These are phyloP conservation scores for Galago senegalensis DNA, from an alignment of 2,797 vertebrate genomes.

Conservation along the genomic window DNA sequence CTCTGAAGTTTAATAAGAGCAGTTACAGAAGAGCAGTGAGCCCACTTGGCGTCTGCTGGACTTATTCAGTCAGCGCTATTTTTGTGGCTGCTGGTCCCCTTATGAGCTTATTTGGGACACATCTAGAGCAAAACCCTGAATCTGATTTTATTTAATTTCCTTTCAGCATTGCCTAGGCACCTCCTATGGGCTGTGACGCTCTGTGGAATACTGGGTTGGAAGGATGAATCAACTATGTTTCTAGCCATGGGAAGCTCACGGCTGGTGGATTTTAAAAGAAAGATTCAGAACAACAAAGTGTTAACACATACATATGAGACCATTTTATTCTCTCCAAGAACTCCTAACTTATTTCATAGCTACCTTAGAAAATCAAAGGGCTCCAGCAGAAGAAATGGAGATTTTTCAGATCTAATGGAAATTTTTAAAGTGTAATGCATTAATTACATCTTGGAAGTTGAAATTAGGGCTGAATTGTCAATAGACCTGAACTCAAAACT, in stretches of 20 bases:
- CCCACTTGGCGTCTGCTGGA: neutral
- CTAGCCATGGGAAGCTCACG: conserved; percentile 33
- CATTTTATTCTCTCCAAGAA: conserved; percentile 51
- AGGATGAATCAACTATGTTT: conserved; percentile 23
- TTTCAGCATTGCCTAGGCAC: neutral
- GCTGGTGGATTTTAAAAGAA: conserved; percentile 42
- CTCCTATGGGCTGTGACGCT: neutral
- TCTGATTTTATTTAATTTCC: conserved; percentile 41
- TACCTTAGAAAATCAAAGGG: neutral
- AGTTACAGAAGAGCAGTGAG: neutral
- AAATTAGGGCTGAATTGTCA: neutral
- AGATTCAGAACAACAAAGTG: conserved; percentile 7
- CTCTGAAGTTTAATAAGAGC: neutral
- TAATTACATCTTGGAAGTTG: neutral
- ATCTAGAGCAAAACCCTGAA: neutral
- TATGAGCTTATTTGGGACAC: neutral
- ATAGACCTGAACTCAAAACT: neutral
- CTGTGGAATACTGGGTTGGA: neutral
- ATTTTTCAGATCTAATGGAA: conserved; percentile 26
- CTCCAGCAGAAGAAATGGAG: conserved; percentile 31
- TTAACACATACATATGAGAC: neutral
- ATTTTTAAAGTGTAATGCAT: neutral
- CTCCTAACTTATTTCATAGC: neutral
- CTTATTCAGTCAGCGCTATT: neutral
- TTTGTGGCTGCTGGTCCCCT: neutral